Percentiles rank a stretch among this genome's conserved stretches.
phyloP scores from a whole-genome alignment of 2,888 invertebrate species.

The Bellardia pandia region DNA sequence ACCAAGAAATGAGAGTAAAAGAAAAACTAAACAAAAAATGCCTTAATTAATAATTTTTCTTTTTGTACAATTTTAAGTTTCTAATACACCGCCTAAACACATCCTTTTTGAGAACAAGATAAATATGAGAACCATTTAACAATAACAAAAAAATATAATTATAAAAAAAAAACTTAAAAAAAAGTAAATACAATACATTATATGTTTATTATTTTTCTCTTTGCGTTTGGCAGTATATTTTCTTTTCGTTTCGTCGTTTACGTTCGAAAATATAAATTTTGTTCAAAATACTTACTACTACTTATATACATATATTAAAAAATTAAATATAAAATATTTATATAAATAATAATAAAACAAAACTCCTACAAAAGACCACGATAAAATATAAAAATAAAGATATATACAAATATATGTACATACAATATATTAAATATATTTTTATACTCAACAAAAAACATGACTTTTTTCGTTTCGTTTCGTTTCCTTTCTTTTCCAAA shows the following conservation, averaged over 20 bases:
- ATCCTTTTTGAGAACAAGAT: conserved; percentile 84
- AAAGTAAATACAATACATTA: conserved; percentile 71
- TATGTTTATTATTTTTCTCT: conserved; percentile 73
- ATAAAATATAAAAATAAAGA: conserved; percentile 43
- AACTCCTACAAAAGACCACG: conserved; percentile 66
- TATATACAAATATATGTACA: conserved; percentile 3
- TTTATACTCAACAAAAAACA: conserved; percentile 43
- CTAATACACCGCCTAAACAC: conserved; percentile 84
- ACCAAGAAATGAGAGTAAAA: conserved; percentile 13
- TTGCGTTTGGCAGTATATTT: conserved; percentile 73
- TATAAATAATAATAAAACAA: conserved; percentile 43
- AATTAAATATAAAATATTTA: conserved; percentile 34
- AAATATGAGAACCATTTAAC: conserved; percentile 83
- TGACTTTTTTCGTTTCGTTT: conserved; percentile 34
- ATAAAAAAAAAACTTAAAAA: conserved; percentile 53
- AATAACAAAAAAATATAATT: conserved; percentile 69
- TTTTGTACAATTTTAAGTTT: conserved; percentile 74
- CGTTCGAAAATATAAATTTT: conserved; percentile 74
- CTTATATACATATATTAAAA: conserved; percentile 20
- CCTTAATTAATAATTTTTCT: conserved; percentile 76
- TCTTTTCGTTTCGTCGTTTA: conserved; percentile 73
- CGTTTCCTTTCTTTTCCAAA: conserved; percentile 30
- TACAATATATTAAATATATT: neutral
- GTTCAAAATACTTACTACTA: conserved; percentile 29
- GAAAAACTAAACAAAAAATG: conserved; percentile 70